phyloP scores from a whole-genome alignment of 1,140 invertebrate genomes.

The Trichonephila inaurata region DNA sequence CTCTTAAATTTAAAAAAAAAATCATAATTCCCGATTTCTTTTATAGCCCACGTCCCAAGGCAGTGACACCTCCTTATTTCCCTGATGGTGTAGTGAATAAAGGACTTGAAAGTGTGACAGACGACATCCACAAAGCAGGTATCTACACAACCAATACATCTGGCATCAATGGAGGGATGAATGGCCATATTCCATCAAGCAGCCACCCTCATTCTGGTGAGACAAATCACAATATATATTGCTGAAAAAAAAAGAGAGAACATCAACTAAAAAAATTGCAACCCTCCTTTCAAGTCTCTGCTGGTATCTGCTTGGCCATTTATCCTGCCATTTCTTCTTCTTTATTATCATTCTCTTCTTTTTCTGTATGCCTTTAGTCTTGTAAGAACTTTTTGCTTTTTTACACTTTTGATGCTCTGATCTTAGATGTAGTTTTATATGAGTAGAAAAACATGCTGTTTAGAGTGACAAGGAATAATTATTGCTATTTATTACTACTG shows the following conservation, averaged over 20 bases:
- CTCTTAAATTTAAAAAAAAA: too few species aligned
- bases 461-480: too few species aligned
- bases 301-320: constrained; percentile 66
- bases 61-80: constrained; percentile 91
- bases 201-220: constrained; percentile 70
- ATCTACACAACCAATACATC: constrained; percentile 75
- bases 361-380: not conserved
- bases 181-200: constrained; percentile 69
- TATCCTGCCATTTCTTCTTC: constrained; percentile 70
- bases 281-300: constrained; percentile 18
- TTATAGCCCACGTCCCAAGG: constrained; percentile 85
- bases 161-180: constrained; percentile 75
- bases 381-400: not conserved
- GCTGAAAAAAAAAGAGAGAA: constrained; percentile 11
- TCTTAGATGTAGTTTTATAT: not conserved
- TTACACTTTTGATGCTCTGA: not conserved
- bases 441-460: not conserved
- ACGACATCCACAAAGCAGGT: constrained; percentile 75
- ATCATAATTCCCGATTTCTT: constrained; percentile 69
- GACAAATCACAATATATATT: constrained; percentile 22
- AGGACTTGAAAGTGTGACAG: constrained; percentile 85
- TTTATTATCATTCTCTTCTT: not conserved
- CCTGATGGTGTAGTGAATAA: constrained; percentile 94
- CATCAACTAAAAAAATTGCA: constrained; percentile 16
- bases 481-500: too few species aligned